These are phyloP conservation scores for Bos indicus DNA, from an alignment of 2,113 vertebrate genomes.

Conservation along the genomic window DNA sequence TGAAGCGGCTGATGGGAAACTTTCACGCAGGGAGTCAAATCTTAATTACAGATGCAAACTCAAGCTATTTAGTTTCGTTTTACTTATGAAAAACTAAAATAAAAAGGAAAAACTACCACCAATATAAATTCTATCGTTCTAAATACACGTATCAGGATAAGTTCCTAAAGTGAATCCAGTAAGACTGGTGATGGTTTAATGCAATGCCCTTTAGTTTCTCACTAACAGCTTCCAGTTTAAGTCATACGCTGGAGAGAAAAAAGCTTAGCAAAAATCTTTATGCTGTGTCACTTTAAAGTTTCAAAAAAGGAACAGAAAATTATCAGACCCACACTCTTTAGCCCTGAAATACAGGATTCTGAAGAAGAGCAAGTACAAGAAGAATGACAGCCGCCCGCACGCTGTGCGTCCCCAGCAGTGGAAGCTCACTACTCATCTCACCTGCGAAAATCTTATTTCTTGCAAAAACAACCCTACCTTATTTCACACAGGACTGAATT, in stretches of 20 bases:
- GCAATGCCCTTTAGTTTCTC: not conserved
- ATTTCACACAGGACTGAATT: not conserved
- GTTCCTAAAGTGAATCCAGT: not conserved
- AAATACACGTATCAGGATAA: not conserved
- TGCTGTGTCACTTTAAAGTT: not conserved
- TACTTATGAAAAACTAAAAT: not conserved
- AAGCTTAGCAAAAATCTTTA: not conserved
- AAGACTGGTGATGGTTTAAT: not conserved
- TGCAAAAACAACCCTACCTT: not conserved
- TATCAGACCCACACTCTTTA: not conserved
- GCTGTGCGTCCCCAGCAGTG: not conserved
- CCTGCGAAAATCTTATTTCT: not conserved
- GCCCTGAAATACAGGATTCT: not conserved
- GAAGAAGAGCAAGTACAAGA: not conserved
- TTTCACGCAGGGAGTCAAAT: not conserved
- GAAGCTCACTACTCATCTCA: not conserved
- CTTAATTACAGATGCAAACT: conserved; percentile 26
- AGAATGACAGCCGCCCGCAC: fast-evolving
- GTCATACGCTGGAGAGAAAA: not conserved
- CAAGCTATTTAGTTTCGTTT: not conserved
- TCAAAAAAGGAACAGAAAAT: not conserved
- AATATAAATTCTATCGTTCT: not conserved
- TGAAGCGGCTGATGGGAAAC: not conserved
- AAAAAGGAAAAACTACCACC: not conserved
- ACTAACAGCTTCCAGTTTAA: not conserved